Evolutionary conservation across 2,888 invertebrate species (phyloP).

Genomic region (Lithosia quadra): DNA sequence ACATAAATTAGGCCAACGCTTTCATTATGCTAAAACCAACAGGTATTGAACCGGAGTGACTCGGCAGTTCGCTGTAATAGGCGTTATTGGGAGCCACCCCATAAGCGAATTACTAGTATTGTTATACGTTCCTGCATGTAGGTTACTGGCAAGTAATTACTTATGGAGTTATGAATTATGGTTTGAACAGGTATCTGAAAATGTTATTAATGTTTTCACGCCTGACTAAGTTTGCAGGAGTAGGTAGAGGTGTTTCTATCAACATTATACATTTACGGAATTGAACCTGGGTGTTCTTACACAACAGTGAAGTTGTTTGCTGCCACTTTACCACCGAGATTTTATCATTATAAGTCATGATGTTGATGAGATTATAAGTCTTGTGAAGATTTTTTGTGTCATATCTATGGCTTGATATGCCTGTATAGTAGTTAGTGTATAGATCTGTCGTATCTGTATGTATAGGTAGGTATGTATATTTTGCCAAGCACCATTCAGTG

Average conservation of each 20-base stretch:
- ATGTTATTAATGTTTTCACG: not conserved
- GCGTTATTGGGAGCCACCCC: slow-evolving; percentile 37
- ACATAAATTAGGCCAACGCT: slow-evolving; percentile 43
- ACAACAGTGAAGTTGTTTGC: too few relatives aligned
- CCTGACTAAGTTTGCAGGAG: not conserved
- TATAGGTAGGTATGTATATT: too few relatives aligned
- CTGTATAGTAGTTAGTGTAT: too few relatives aligned
- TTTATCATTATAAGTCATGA: too few relatives aligned
- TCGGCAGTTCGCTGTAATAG: slow-evolving; percentile 13
- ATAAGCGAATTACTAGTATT: slow-evolving; percentile 40
- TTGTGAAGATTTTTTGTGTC: too few relatives aligned
- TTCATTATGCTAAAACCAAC: slow-evolving; percentile 50
- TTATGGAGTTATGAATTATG: slow-evolving; percentile 25
- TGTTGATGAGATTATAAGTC: too few relatives aligned
- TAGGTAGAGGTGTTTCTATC: not conserved
- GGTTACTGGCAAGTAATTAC: slow-evolving; percentile 32
- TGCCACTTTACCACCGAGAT: too few relatives aligned
- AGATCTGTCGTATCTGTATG: too few relatives aligned
- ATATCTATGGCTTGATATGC: too few relatives aligned
- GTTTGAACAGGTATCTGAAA: slow-evolving; percentile 2
- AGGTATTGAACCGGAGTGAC: slow-evolving; percentile 42
- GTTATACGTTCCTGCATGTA: slow-evolving; percentile 41
- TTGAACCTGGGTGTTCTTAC: too few relatives aligned
- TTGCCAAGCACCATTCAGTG: too few relatives aligned
- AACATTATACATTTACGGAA: too few relatives aligned